These are phyloP conservation scores for Poecilia picta DNA, from an alignment of 2,797 vertebrate species.

Conservation along the genomic window DNA sequence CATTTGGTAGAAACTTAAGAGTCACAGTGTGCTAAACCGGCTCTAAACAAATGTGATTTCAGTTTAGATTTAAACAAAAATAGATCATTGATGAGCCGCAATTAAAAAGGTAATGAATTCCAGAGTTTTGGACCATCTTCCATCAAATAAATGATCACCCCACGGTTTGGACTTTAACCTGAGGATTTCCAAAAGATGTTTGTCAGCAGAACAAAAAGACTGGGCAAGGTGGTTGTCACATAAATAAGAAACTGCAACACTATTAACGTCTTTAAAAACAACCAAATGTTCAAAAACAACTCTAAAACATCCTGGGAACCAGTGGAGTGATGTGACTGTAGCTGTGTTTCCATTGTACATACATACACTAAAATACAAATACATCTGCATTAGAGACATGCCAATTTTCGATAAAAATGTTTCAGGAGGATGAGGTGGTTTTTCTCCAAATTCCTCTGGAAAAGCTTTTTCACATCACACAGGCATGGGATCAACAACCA, in stretches of 20 bases:
- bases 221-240: background rate
- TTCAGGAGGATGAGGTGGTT: no score
- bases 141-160: background rate
- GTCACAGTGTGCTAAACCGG: background rate
- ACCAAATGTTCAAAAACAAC: background rate
- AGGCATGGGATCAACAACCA: no score
- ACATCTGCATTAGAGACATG: no score
- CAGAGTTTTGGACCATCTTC: background rate
- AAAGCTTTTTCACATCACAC: no score
- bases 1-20: background rate
- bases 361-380: no score
- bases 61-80: background rate
- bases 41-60: background rate
- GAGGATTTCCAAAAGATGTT: background rate
- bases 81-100: background rate
- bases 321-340: background rate
- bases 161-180: background rate
- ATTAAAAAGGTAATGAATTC: background rate
- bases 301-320: background rate
- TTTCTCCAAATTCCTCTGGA: no score
- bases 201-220: background rate
- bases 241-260: background rate
- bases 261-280: background rate
- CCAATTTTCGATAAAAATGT: no score
- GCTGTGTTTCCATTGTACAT: no score